Conservation (phyloP, 2,888 invertebrate species). For the Thera obeliscata region DNA sequence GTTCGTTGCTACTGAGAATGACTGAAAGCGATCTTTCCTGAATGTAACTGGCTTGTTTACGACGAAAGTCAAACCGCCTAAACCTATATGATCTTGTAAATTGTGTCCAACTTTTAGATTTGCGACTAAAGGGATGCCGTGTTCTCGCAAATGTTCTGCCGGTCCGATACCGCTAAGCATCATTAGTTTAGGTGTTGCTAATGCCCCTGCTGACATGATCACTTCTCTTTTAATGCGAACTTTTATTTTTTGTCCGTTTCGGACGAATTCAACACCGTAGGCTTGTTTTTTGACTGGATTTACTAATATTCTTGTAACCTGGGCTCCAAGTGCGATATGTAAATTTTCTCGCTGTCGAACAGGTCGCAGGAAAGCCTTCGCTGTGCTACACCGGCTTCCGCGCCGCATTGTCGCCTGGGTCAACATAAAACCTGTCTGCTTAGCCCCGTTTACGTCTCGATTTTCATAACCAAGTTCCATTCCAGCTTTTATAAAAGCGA, state of each 20-base stretch:
- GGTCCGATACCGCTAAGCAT: slow-evolving; percentile 96
- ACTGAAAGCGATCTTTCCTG: slow-evolving; percentile 90
- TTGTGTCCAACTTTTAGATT: slow-evolving; percentile 93
- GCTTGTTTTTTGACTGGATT: slow-evolving; percentile 88
- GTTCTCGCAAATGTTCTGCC: slow-evolving; percentile 88
- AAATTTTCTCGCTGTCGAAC: slow-evolving; percentile 90
- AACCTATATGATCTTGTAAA: slow-evolving; percentile 94
- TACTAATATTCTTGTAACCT: slow-evolving; percentile 89
- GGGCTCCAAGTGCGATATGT: slow-evolving; percentile 91
- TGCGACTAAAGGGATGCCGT: slow-evolving; percentile 89
- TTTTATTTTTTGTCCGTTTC: slow-evolving; percentile 86
- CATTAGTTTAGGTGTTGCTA: slow-evolving; percentile 94
- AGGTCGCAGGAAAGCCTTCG: slow-evolving; percentile 94
- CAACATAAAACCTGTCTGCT: slow-evolving; percentile 94
- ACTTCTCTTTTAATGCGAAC: slow-evolving; percentile 92
- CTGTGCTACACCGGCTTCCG: slow-evolving; percentile 93
- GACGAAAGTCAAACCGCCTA: slow-evolving; percentile 93
- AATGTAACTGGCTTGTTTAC: slow-evolving; percentile 92
- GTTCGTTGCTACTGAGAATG: slow-evolving; percentile 90
- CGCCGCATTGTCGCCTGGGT: slow-evolving; percentile 93
- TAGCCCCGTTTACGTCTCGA: slow-evolving; percentile 92
- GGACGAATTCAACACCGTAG: slow-evolving; percentile 89
- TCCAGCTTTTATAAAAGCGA: slow-evolving; percentile 93
- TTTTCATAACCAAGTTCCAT: slow-evolving; percentile 92
- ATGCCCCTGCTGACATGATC: slow-evolving; percentile 93